Evolutionary conservation across 2,888 invertebrate species (phyloP).

Genomic region (Drosophila glabriapex): DNA sequence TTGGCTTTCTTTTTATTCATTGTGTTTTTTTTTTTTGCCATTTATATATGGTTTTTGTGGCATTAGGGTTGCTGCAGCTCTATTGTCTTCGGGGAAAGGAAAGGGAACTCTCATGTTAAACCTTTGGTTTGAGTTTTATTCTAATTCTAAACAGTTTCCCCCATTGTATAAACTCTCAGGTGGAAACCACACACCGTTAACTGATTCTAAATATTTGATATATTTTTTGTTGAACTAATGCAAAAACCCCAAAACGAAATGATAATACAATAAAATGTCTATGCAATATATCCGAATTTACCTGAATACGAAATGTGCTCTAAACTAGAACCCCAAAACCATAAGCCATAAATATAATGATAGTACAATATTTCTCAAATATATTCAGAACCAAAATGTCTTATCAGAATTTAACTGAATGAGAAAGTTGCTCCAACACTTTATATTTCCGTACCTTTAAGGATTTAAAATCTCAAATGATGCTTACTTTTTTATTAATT

Average conservation of each 20-base stretch:
- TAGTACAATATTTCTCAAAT: not conserved
- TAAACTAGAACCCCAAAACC: not conserved
- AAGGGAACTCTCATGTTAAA: not conserved
- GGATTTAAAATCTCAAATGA: not conserved
- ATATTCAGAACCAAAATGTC: not conserved
- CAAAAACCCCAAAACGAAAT: not conserved
- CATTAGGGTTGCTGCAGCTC: constrained; percentile 16
- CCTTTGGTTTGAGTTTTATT: constrained; percentile 10
- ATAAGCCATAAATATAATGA: not conserved
- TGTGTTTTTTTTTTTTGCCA: not conserved
- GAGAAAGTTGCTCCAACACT: not conserved
- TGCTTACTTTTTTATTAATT: not conserved
- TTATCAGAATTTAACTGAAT: not conserved
- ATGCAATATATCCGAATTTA: not conserved
- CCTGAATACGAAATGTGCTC: not conserved
- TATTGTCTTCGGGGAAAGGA: constrained; percentile 20
- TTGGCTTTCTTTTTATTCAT: constrained; percentile 22
- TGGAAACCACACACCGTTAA: not conserved
- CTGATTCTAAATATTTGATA: not conserved
- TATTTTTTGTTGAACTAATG: not conserved
- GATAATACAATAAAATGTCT: not conserved
- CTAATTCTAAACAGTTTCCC: not conserved
- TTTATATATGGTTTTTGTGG: not conserved
- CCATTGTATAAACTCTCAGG: constrained; percentile 11
- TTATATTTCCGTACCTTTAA: not conserved